Percentiles rank a stretch among this genome's conserved stretches.
phyloP scores from a whole-genome alignment of 2,797 vertebrate species.

The Micropoecilia bifurca region DNA sequence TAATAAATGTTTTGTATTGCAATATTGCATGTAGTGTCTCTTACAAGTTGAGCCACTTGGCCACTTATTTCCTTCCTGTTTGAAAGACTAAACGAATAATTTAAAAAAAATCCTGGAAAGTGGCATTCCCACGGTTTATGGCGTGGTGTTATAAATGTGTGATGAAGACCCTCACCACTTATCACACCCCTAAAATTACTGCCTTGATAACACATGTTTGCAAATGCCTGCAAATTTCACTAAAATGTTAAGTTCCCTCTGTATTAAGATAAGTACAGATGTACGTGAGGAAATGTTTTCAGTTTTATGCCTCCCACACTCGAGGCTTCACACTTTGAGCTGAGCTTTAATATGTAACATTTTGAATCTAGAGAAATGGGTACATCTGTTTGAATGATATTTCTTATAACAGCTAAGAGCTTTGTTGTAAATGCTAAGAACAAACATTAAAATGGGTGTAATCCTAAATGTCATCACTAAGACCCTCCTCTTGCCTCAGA shows the following conservation, averaged over 20 bases:
- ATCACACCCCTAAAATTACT: not conserved
- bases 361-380: not conserved
- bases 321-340: constrained; percentile 2
- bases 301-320: not conserved
- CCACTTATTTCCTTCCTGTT: not conserved
- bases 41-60: not conserved
- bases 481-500: too few species aligned
- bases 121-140: not conserved
- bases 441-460: not conserved
- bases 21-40: not conserved
- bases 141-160: not conserved
- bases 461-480: not conserved
- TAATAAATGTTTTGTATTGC: not conserved
- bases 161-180: not conserved
- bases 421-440: not conserved
- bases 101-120: not conserved
- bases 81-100: not conserved
- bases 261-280: not conserved
- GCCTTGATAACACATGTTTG: not conserved
- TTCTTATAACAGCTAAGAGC: not conserved
- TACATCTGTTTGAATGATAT: not conserved
- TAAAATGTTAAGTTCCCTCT: not conserved
- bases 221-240: not conserved
- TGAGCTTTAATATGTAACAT: not conserved
- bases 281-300: not conserved